phyloP scores from a whole-genome alignment of 2,888 invertebrate genomes.

The Fabriciana adippe region DNA sequence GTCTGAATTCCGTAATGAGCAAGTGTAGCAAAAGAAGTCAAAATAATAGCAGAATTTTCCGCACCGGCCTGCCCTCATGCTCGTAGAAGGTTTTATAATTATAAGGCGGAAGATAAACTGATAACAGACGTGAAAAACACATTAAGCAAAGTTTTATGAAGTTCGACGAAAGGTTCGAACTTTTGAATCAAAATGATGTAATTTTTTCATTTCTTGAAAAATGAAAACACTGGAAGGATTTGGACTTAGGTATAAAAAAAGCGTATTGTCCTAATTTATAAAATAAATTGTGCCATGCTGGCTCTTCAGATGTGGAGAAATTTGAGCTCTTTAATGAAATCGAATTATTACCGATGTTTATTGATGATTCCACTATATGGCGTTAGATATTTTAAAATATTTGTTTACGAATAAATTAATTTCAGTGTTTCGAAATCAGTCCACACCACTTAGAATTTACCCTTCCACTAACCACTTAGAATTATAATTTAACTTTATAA shows the following conservation, averaged over 20 bases:
- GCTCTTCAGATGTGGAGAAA: slow-evolving; percentile 5
- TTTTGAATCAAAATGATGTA: slow-evolving; percentile 18
- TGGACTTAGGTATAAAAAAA: background rate
- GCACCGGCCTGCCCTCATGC: slow-evolving; percentile 5
- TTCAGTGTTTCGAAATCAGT: background rate
- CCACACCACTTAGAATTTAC: background rate
- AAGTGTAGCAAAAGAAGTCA: slow-evolving; percentile 11
- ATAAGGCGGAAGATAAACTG: slow-evolving; percentile 13
- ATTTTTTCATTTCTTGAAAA: slow-evolving; percentile 15
- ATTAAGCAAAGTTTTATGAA: no score
- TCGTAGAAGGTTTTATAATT: slow-evolving; percentile 19
- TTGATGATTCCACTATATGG: no score
- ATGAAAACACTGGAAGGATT: slow-evolving; percentile 9
- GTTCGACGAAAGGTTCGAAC: background rate
- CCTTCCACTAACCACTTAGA: no score
- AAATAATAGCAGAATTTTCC: slow-evolving; percentile 21
- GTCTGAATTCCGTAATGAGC: background rate
- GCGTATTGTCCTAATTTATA: slow-evolving; percentile 1
- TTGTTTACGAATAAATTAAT: background rate
- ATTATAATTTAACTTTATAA: no score
- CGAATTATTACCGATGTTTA: slow-evolving; percentile 1
- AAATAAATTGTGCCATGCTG: slow-evolving; percentile 3
- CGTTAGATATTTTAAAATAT: no score
- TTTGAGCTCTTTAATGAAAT: slow-evolving; percentile 12
- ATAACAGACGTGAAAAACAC: no score